Evolutionary conservation across 2,113 vertebrate genomes (phyloP).

Genomic region (Myanophis thanlyinensis): DNA sequence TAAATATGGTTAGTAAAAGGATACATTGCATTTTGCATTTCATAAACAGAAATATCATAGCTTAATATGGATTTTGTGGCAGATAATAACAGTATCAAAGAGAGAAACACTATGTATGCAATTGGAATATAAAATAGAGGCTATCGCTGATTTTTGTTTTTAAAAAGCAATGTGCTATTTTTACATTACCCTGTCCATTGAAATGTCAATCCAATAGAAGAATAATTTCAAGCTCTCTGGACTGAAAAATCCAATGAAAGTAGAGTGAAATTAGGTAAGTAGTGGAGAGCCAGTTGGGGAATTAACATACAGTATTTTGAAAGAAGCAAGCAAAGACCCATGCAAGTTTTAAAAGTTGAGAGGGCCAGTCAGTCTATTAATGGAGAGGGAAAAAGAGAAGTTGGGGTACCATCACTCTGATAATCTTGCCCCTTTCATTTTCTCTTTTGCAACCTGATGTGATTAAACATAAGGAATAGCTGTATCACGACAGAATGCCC

Average conservation of each 20-base stretch:
- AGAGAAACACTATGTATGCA: conserved; percentile 46
- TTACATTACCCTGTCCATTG: conserved; percentile 1
- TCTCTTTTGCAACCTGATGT: background rate
- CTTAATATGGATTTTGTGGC: conserved; percentile 60
- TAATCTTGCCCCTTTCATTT: background rate
- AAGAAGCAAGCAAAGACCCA: background rate
- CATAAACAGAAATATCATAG: conserved; percentile 65
- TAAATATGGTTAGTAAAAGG: conserved; percentile 69
- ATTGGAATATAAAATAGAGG: conserved; percentile 27
- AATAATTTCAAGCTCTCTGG: background rate
- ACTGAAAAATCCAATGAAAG: background rate
- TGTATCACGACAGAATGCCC: background rate
- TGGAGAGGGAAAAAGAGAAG: background rate
- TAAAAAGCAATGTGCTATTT: background rate
- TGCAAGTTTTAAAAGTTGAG: background rate
- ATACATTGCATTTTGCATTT: conserved; percentile 67
- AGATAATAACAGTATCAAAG: conserved; percentile 54
- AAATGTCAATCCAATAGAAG: background rate
- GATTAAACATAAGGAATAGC: background rate
- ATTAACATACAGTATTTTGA: background rate
- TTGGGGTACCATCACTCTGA: background rate
- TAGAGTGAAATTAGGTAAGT: background rate
- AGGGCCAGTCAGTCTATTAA: background rate
- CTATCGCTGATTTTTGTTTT: conserved; percentile 22
- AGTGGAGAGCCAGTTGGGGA: background rate